Evolutionary conservation across 2,797 vertebrate species (phyloP).

Genomic region (Thripadectes ignobilis): DNA sequence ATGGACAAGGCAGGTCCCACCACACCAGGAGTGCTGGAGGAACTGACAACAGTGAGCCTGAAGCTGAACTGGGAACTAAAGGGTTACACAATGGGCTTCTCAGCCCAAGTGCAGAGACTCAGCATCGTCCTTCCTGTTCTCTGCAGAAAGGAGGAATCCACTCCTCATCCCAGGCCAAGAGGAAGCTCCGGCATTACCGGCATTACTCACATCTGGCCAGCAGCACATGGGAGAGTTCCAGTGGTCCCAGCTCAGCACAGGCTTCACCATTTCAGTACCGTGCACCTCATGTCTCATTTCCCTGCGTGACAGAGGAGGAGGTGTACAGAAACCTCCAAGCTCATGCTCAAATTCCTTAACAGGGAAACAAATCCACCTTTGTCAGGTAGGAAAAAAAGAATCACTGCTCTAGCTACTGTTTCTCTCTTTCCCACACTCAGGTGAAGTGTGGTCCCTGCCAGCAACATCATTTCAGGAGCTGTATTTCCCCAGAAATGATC

Average conservation of each 20-base stretch:
- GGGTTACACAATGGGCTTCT: neutral
- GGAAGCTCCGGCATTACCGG: constrained; percentile 8
- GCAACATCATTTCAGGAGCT: neutral
- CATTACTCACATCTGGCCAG: constrained; percentile 50
- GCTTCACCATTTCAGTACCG: neutral
- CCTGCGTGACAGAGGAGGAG: neutral
- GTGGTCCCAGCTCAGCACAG: neutral
- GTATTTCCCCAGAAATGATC: neutral
- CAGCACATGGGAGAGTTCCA: neutral
- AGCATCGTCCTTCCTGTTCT: constrained; percentile 33
- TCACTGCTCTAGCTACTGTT: neutral
- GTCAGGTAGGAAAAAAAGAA: neutral
- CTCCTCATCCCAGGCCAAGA: neutral
- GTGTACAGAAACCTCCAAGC: neutral
- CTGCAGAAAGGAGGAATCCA: neutral
- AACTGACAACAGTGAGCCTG: neutral
- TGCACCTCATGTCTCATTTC: neutral
- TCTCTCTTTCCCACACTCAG: neutral
- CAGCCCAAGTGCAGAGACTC: neutral
- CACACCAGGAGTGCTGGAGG: neutral
- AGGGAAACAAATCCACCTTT: neutral
- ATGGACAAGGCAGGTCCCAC: neutral
- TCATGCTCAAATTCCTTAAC: neutral
- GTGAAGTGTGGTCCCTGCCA: neutral
- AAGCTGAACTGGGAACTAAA: neutral